Evolutionary conservation across 1,140 invertebrate genomes (phyloP).

Genomic region (Heliothis virescens): DNA sequence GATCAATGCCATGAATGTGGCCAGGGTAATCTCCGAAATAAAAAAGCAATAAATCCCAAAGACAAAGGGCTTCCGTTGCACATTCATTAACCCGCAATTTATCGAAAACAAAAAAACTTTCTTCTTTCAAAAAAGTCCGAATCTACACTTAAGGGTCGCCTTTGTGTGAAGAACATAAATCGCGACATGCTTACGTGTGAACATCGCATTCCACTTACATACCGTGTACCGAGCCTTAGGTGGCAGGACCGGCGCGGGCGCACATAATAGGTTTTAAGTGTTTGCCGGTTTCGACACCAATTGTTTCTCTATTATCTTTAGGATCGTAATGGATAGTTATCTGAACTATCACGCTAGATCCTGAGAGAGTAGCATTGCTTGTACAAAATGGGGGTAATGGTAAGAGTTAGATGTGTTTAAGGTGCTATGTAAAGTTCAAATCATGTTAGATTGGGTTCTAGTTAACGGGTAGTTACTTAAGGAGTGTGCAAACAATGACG

Average conservation of each 20-base stretch:
- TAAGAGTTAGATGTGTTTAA: not conserved
- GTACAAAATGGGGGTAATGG: conserved; percentile 12
- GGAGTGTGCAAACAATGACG: not conserved
- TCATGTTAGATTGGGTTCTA: not conserved
- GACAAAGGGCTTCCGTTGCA: conserved; percentile 28
- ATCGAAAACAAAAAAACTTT: conserved; percentile 9
- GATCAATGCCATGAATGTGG: not conserved
- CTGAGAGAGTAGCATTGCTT: conserved; percentile 16
- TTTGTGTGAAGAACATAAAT: conserved; percentile 43
- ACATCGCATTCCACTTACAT: conserved; percentile 44
- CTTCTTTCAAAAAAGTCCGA: conserved; percentile 11
- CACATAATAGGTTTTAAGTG: conserved; percentile 44
- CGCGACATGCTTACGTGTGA: conserved; percentile 42
- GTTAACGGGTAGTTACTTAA: not conserved
- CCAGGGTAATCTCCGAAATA: not conserved
- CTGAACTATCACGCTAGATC: not conserved
- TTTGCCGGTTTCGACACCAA: conserved; percentile 33
- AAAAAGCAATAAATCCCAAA: conserved; percentile 6
- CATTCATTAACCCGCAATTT: conserved; percentile 37
- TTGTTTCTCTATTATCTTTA: conserved; percentile 42
- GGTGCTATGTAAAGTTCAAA: not conserved
- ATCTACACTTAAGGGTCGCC: conserved; percentile 39
- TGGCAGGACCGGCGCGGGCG: conserved; percentile 22
- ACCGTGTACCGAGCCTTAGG: conserved; percentile 35
- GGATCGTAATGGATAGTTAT: conserved; percentile 43